Percentiles rank a stretch among this genome's conserved stretches.
Evolutionary conservation across 2,113 vertebrate species (phyloP).

Genomic region (Panthera tigris): DNA sequence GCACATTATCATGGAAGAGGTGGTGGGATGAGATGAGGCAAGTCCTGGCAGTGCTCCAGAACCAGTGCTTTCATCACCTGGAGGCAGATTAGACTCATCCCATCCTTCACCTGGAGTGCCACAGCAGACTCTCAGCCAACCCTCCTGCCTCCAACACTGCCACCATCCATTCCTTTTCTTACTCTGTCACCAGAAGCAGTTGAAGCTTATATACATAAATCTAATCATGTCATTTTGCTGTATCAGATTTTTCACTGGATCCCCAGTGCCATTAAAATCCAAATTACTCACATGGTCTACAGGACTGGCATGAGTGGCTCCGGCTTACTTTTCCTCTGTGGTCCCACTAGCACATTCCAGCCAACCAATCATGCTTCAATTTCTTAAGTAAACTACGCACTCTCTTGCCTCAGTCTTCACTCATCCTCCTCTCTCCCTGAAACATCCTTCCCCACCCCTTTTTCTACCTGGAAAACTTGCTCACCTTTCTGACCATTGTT

Average conservation of each 20-base stretch:
- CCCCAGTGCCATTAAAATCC: background rate
- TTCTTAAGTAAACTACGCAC: background rate
- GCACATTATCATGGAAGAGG: fast-evolving
- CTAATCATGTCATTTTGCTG: background rate
- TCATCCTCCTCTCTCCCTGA: background rate
- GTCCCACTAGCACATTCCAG: fast-evolving
- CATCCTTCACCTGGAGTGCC: background rate
- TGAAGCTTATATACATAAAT: background rate
- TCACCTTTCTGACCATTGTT: background rate
- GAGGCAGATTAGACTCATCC: background rate
- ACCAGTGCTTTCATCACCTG: background rate
- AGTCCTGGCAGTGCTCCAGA: background rate
- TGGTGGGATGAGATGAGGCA: background rate
- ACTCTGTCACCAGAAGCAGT: background rate
- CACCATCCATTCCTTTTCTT: background rate
- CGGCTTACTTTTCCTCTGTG: fast-evolving
- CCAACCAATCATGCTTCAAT: background rate
- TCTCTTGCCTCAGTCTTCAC: background rate
- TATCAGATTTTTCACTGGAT: background rate
- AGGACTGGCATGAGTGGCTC: background rate
- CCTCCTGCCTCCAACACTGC: too few relatives aligned
- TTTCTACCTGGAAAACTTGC: background rate
- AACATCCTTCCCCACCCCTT: background rate
- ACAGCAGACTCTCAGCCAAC: background rate
- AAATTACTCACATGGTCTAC: background rate